phyloP scores from a whole-genome alignment of 2,888 invertebrate genomes.

The Hetaerina titia region DNA sequence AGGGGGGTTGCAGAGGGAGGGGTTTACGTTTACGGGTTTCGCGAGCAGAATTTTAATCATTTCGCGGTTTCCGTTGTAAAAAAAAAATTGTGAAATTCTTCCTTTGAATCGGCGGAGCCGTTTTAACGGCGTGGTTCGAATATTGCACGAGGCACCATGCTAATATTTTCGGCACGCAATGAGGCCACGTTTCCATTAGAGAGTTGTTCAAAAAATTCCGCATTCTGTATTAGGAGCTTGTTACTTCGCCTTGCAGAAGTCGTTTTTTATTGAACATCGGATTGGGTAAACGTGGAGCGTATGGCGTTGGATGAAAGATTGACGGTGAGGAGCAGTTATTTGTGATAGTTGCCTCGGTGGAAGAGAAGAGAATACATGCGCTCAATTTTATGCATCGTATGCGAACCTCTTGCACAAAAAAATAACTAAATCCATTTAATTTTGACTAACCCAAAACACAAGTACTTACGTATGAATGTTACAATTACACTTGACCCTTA shows the following conservation, averaged over 20 bases:
- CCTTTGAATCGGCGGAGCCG: neutral
- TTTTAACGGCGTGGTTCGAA: neutral
- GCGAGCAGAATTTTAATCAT: constrained; percentile 15
- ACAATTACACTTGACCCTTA: too few species aligned
- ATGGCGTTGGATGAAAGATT: too few species aligned
- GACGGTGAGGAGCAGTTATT: too few species aligned
- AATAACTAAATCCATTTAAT: too few species aligned
- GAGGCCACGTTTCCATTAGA: neutral
- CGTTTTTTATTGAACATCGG: too few species aligned
- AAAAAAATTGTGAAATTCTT: constrained; percentile 3
- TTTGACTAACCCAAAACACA: too few species aligned
- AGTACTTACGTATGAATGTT: too few species aligned
- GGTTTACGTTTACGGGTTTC: neutral
- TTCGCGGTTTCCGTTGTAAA: neutral
- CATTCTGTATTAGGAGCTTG: neutral
- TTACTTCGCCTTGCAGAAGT: neutral
- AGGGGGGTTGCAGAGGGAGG: neutral
- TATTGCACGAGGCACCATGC: neutral
- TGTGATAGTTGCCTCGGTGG: too few species aligned
- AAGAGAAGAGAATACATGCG: too few species aligned
- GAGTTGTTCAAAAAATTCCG: neutral
- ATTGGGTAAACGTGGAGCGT: too few species aligned
- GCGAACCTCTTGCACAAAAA: too few species aligned
- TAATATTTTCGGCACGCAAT: neutral
- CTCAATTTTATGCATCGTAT: too few species aligned